A percentile compares a stretch with the other conserved stretches of the same genome.
Evolutionary conservation across 2,113 vertebrate species (phyloP).

Genomic region (Callipepla californica): DNA sequence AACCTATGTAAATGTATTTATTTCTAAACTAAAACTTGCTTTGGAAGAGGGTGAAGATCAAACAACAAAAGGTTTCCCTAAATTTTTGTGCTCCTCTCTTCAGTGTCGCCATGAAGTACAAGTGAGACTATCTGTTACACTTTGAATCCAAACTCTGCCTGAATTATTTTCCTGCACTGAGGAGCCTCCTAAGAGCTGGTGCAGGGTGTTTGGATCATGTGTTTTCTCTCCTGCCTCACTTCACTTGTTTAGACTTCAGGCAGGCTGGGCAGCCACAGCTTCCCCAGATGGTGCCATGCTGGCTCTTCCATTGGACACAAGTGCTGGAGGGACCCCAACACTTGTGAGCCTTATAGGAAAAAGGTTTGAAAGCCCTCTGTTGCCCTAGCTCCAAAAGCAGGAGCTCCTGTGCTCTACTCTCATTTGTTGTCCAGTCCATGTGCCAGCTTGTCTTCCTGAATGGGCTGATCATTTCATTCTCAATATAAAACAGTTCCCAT

Average conservation of each 20-base stretch:
- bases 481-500: not conserved
- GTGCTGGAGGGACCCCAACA: not conserved
- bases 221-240: not conserved
- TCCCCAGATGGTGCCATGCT: not conserved
- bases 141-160: not conserved
- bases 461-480: not conserved
- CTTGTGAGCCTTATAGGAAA: not conserved
- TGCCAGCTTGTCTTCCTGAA: not conserved
- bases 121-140: not conserved
- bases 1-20: not conserved
- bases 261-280: not conserved
- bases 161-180: not conserved
- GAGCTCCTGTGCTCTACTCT: not conserved
- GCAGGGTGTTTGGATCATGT: accelerated
- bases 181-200: not conserved
- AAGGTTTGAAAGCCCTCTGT: not conserved
- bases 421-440: not conserved
- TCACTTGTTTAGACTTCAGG: not conserved
- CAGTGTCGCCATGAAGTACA: not conserved
- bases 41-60: not conserved
- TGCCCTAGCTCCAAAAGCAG: not conserved
- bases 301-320: not conserved
- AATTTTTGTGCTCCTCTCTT: not conserved
- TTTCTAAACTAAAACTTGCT: not conserved
- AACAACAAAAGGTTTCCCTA: not conserved